A percentile compares a stretch with the other conserved stretches of the same genome.
Conservation (phyloP, 2,888 invertebrate species). For the Dysmachus trigonus region DNA sequence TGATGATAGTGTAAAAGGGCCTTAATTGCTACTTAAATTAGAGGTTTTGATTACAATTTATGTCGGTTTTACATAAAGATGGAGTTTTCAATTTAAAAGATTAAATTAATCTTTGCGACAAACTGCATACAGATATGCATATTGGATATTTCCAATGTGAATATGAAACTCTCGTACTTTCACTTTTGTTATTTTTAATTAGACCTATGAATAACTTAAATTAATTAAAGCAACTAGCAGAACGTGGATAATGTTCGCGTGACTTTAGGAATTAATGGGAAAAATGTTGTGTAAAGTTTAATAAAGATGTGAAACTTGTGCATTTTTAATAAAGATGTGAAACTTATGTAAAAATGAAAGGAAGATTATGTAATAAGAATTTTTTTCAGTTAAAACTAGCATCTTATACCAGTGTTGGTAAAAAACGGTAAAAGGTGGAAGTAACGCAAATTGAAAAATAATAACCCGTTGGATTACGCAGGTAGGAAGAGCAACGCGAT, state of each 20-base stretch:
- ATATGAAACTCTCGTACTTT: background rate
- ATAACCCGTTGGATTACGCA: too few species aligned
- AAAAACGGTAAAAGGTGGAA: too few species aligned
- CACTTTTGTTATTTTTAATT: background rate
- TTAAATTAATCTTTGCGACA: background rate
- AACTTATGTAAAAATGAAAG: background rate
- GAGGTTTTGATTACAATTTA: too few species aligned
- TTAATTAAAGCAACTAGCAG: background rate
- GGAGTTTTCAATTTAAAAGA: background rate
- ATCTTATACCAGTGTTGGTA: too few species aligned
- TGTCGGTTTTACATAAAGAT: too few species aligned
- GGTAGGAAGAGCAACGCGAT: too few species aligned
- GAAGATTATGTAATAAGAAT: background rate
- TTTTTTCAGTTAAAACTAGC: background rate
- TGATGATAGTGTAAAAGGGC: too few species aligned
- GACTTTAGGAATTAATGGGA: background rate
- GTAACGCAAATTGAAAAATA: too few species aligned
- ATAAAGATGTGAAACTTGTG: background rate
- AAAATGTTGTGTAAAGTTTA: background rate
- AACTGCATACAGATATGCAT: too few species aligned
- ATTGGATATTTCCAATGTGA: background rate
- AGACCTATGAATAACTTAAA: background rate
- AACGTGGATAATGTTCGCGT: background rate
- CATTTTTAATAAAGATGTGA: background rate
- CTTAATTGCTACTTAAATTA: too few species aligned